Evolutionary conservation across 2,113 vertebrate species (phyloP).

Genomic region (Aegypius monachus): DNA sequence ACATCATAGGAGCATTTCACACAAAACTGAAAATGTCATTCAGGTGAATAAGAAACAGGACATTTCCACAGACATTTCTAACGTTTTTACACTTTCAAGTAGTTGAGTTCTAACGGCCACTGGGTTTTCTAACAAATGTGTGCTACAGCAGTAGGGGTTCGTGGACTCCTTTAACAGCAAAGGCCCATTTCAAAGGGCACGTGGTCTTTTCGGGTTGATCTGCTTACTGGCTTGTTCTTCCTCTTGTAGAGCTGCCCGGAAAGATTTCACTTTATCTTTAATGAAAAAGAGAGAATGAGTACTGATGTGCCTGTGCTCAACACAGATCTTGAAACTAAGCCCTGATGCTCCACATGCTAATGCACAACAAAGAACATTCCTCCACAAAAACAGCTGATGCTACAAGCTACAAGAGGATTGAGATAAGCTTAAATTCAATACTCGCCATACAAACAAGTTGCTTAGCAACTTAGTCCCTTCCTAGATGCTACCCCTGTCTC

Average conservation of each 20-base stretch:
- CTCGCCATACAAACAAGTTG: neutral
- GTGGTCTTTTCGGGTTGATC: slow-evolving; percentile 95
- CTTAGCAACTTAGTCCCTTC: neutral
- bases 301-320: neutral
- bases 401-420: neutral
- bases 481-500: neutral
- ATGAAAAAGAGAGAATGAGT: neutral
- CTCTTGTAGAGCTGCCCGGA: slow-evolving; percentile 91
- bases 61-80: slow-evolving; percentile 78
- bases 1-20: slow-evolving; percentile 74
- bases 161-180: slow-evolving; percentile 67
- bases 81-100: slow-evolving; percentile 72
- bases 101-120: slow-evolving; percentile 69
- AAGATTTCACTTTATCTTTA: slow-evolving; percentile 96
- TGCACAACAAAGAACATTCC: neutral
- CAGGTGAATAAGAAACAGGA: slow-evolving; percentile 71
- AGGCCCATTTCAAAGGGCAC: slow-evolving; percentile 81
- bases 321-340: neutral
- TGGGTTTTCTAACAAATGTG: slow-evolving; percentile 58
- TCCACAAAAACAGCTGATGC: neutral
- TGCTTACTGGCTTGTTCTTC: slow-evolving; percentile 98
- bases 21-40: slow-evolving; percentile 76
- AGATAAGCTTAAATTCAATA: neutral
- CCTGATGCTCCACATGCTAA: neutral
- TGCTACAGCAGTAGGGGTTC: slow-evolving; percentile 70